Conservation (phyloP, 2,888 invertebrate species). For the Cacoxenus indagator region DNA sequence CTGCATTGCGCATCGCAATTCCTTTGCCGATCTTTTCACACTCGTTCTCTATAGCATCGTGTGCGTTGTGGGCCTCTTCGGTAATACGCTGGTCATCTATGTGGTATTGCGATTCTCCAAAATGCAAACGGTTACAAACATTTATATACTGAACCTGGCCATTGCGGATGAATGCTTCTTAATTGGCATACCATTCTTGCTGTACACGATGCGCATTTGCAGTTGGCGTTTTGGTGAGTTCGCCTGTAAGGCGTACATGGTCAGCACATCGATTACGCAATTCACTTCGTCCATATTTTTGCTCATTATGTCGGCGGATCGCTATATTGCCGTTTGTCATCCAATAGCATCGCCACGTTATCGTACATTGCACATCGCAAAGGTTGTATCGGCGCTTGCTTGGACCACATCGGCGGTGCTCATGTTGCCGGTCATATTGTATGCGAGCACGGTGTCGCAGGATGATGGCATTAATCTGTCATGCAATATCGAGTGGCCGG, state of each 20-base stretch:
- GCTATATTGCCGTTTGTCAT: conserved; percentile 94
- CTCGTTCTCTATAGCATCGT: conserved; percentile 86
- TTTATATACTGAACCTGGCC: conserved; percentile 94
- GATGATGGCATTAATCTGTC: conserved; percentile 74
- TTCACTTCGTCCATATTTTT: conserved; percentile 93
- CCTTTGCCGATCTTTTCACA: conserved; percentile 74
- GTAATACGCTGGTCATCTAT: conserved; percentile 92
- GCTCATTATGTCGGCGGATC: conserved; percentile 93
- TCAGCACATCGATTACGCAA: conserved; percentile 91
- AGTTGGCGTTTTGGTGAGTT: conserved; percentile 90
- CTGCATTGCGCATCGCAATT: conserved; percentile 74
- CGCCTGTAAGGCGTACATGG: conserved; percentile 93
- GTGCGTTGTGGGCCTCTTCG: conserved; percentile 87
- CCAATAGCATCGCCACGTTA: conserved; percentile 89
- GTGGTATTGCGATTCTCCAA: conserved; percentile 91
- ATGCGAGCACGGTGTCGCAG: conserved; percentile 80
- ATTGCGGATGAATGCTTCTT: conserved; percentile 94
- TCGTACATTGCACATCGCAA: conserved; percentile 88
- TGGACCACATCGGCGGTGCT: conserved; percentile 90
- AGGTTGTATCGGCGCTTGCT: conserved; percentile 84
- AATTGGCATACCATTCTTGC: conserved; percentile 90
- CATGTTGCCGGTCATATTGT: conserved; percentile 91
- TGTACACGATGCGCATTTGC: conserved; percentile 82
- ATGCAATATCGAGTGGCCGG: conserved; percentile 88
- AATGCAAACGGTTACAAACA: conserved; percentile 96